A percentile compares a stretch with the other conserved stretches of the same genome.
Evolutionary conservation across 2,113 vertebrate species (phyloP).

Genomic region (Strix uralensis): DNA sequence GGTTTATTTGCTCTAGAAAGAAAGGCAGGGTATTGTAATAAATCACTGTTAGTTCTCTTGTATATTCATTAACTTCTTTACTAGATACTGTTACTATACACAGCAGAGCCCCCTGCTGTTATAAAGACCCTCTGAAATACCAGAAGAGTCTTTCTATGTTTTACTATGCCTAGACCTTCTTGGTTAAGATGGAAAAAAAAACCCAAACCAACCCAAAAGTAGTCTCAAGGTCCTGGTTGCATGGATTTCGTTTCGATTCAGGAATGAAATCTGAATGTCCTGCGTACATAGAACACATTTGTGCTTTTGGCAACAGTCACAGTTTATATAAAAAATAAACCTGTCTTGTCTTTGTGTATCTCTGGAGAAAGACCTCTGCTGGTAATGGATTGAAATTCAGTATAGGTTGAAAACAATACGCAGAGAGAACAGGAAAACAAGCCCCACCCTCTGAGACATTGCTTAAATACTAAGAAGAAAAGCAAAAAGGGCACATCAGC

Average conservation of each 20-base stretch:
- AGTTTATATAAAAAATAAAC: constrained; percentile 15
- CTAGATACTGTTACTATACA: background rate
- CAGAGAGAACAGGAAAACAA: background rate
- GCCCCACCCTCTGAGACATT: background rate
- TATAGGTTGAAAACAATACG: background rate
- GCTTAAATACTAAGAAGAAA: background rate
- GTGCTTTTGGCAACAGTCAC: background rate
- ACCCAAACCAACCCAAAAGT: background rate
- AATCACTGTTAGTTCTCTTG: background rate
- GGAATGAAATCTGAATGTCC: background rate
- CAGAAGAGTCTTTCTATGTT: background rate
- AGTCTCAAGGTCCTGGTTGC: background rate
- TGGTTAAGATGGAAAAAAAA: background rate
- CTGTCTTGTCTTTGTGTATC: background rate
- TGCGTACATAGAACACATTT: background rate
- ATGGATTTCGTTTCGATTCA: background rate
- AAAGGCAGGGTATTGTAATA: background rate
- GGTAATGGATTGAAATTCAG: background rate
- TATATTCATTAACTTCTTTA: background rate
- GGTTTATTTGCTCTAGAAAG: background rate
- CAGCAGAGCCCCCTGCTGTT: constrained; percentile 44
- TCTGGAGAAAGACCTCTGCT: background rate
- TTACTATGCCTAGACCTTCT: background rate
- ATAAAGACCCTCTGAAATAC: background rate
- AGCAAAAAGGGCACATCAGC: background rate